These are phyloP conservation scores for Drosophila watanabei DNA, from an alignment of 1,140 invertebrate species.

Conservation along the genomic window DNA sequence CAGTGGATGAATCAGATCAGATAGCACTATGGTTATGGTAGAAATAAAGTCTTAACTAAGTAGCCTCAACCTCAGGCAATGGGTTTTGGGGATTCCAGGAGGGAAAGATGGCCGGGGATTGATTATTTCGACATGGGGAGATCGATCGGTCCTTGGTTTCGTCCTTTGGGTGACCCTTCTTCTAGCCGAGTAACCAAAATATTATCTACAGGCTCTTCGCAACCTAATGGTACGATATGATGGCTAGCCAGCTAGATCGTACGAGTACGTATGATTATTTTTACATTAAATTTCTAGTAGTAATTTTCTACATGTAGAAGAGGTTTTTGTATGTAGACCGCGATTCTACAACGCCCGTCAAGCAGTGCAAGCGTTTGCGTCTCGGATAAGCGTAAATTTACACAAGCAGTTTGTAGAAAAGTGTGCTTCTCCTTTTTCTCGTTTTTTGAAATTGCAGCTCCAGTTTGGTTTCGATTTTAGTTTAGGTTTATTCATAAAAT, in stretches of 20 bases:
- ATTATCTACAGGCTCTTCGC: background rate
- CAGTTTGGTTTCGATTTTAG: conserved; percentile 32
- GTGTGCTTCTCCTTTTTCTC: background rate
- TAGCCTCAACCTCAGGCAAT: conserved; percentile 38
- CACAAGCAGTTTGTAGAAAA: conserved; percentile 7
- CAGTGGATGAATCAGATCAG: conserved; percentile 37
- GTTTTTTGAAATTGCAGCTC: conserved; percentile 6
- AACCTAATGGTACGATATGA: background rate
- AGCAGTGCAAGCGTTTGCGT: conserved; percentile 24
- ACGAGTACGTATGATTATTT: background rate
- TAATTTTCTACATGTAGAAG: background rate
- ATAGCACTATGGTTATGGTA: conserved; percentile 8
- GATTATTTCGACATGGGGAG: conserved; percentile 7
- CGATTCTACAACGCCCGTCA: background rate
- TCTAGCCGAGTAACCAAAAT: background rate
- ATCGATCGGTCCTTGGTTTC: background rate
- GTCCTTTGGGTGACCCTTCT: background rate
- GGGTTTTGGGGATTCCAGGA: conserved; percentile 18
- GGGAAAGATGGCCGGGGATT: conserved; percentile 5
- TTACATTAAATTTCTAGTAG: background rate
- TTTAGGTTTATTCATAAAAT: conserved; percentile 73
- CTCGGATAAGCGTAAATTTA: conserved; percentile 8
- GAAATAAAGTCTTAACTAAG: conserved; percentile 38
- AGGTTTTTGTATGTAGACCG: background rate
- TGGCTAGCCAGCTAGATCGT: background rate